A percentile compares a stretch with the other conserved stretches of the same genome.
phyloP scores from a whole-genome alignment of 2,113 vertebrate species.

The Albula goreensis region DNA sequence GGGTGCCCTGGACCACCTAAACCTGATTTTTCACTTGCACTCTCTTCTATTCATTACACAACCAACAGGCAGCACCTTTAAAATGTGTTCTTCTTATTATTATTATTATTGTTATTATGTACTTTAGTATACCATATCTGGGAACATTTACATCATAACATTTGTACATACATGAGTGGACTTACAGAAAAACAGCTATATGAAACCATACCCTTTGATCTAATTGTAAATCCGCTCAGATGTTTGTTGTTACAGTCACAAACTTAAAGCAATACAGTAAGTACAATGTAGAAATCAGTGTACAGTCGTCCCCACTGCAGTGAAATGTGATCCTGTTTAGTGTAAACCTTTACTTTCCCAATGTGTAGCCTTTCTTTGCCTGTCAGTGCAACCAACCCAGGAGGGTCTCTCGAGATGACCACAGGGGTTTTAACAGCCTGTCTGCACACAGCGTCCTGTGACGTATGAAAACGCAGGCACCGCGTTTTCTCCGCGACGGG shows the following conservation, averaged over 20 bases:
- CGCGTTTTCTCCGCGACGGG: not conserved
- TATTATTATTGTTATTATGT: not conserved
- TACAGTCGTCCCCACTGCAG: not conserved
- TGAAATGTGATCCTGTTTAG: not conserved
- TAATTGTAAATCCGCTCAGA: not conserved
- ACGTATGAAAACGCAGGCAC: slow-evolving; percentile 11
- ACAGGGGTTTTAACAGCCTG: slow-evolving; percentile 9
- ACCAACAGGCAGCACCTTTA: not conserved
- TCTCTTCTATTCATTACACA: not conserved
- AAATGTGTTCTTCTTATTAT: not conserved
- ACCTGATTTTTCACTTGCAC: not conserved
- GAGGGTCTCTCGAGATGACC: slow-evolving; percentile 5
- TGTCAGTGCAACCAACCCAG: not conserved
- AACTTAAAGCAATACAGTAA: not conserved
- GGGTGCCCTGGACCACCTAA: not conserved
- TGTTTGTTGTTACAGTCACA: not conserved
- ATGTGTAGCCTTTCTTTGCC: slow-evolving; percentile 11
- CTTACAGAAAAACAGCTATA: not conserved
- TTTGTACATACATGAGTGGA: not conserved
- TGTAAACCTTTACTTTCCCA: not conserved
- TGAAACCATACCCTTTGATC: not conserved
- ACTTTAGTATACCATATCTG: not conserved
- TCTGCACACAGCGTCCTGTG: not conserved
- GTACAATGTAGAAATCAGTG: not conserved
- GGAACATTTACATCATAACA: not conserved